A percentile compares a stretch with the other conserved stretches of the same genome.
Conservation (phyloP, 1,140 invertebrate genomes). For the Zophobas atratus region DNA sequence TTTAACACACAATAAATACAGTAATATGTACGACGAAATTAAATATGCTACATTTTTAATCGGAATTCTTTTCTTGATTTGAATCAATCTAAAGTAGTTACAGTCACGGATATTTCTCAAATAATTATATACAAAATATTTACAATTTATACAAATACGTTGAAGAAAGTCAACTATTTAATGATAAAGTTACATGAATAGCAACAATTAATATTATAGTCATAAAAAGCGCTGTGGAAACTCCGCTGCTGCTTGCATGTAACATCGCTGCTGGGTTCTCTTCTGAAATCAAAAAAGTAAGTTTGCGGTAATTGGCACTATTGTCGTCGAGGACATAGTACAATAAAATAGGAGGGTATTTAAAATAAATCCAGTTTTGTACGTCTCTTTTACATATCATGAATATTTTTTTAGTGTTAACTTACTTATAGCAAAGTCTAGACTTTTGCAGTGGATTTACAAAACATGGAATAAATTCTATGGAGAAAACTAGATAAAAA, state of each 20-base stretch:
- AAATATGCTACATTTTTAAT: conserved; percentile 12
- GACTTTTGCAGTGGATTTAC: too few relatives aligned
- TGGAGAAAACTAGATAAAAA: too few relatives aligned
- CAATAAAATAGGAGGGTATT: too few relatives aligned
- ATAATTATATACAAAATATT: conserved; percentile 20
- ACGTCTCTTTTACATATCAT: too few relatives aligned
- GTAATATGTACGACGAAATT: conserved; percentile 12
- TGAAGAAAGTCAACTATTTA: conserved; percentile 40
- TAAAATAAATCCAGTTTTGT: too few relatives aligned
- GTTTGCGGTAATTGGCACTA: too few relatives aligned
- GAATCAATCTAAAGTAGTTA: conserved; percentile 13
- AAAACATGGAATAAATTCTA: too few relatives aligned
- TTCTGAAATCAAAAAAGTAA: conserved; percentile 52
- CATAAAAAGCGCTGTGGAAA: conserved; percentile 52
- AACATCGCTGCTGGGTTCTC: conserved; percentile 61
- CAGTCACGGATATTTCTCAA: background rate
- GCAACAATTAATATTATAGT: conserved; percentile 46
- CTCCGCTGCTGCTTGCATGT: conserved; percentile 52
- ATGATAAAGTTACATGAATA: conserved; percentile 21
- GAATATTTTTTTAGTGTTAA: too few relatives aligned
- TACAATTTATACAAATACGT: conserved; percentile 30
- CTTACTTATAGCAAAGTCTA: too few relatives aligned
- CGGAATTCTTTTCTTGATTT: conserved; percentile 10
- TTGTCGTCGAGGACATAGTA: too few relatives aligned
- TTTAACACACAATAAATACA: conserved; percentile 29